Conservation (phyloP, 2,888 invertebrate genomes). For the Drosophila antonietae region DNA sequence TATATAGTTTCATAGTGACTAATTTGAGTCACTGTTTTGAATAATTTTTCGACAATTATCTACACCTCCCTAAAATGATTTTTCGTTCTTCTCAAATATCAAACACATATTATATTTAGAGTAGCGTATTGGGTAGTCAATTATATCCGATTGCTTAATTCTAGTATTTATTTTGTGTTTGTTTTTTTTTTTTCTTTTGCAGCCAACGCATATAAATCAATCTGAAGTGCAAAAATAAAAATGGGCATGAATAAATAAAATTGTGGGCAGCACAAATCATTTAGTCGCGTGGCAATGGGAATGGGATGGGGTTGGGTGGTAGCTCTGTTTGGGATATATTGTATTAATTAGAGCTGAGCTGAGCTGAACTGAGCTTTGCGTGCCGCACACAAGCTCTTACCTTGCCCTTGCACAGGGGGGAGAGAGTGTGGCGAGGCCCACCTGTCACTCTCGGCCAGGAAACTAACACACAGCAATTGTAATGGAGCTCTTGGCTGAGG, state of each 20-base stretch:
- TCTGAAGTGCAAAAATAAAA: slow-evolving; percentile 41
- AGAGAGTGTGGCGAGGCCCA: slow-evolving; percentile 14
- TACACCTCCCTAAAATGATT: not conserved
- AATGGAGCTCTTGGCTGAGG: slow-evolving; percentile 53
- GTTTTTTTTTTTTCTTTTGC: not conserved
- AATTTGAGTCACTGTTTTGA: not conserved
- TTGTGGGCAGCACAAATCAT: slow-evolving; percentile 49
- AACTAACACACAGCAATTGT: slow-evolving; percentile 64
- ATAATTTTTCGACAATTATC: not conserved
- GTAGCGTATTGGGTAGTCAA: too few species aligned
- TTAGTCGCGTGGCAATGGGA: slow-evolving; percentile 1
- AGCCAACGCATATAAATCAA: slow-evolving; percentile 43
- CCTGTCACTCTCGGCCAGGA: slow-evolving; percentile 56
- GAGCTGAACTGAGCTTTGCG: slow-evolving; percentile 29
- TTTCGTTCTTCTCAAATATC: too few species aligned
- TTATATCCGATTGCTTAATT: not conserved
- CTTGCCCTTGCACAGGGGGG: not conserved
- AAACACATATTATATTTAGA: too few species aligned
- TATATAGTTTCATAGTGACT: not conserved
- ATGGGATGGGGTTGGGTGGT: not conserved
- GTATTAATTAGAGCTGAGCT: slow-evolving; percentile 49
- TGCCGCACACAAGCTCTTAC: slow-evolving; percentile 40
- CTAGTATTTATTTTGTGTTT: not conserved
- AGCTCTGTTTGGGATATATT: not conserved
- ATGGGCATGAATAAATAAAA: slow-evolving; percentile 44